A percentile compares a stretch with the other conserved stretches of the same genome.
Conservation (phyloP, 2,113 vertebrate species). For the Lepisosteus oculatus region DNA sequence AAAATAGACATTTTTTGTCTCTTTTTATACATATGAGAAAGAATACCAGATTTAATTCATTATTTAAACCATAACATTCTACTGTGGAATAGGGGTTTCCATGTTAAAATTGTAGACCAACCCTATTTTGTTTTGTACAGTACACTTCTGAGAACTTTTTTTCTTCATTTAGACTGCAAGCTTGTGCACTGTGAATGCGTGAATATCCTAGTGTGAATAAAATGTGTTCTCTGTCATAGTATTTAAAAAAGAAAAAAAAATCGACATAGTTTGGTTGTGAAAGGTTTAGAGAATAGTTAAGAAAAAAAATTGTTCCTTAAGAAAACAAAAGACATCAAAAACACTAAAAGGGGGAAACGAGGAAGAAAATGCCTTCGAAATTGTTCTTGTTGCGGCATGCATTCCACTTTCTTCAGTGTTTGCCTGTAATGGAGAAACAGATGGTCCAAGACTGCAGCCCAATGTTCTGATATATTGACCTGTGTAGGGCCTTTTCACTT, state of each 20-base stretch:
- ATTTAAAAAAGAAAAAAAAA: conserved; percentile 77
- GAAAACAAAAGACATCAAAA: conserved; percentile 24
- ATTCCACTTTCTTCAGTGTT: conserved; percentile 46
- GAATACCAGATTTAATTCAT: conserved; percentile 33
- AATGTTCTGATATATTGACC: conserved; percentile 12
- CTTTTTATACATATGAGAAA: conserved; percentile 27
- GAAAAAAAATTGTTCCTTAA: conserved; percentile 64
- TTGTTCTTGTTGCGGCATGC: conserved; percentile 35
- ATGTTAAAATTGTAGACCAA: conserved; percentile 23
- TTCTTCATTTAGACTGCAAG: conserved; percentile 83
- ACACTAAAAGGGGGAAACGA: conserved; percentile 4
- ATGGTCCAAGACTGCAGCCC: conserved; percentile 25
- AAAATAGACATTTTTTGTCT: conserved; percentile 7
- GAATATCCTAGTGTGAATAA: conserved; percentile 85
- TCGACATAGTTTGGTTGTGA: conserved; percentile 89
- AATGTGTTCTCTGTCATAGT: conserved; percentile 89
- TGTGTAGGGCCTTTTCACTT: conserved; percentile 27
- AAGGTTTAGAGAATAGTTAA: conserved; percentile 83
- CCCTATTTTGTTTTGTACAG: conserved; percentile 50
- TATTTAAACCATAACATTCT: conserved; percentile 38
- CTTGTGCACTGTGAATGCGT: conserved; percentile 98
- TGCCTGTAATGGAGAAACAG: conserved; percentile 35
- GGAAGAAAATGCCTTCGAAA: conserved; percentile 62
- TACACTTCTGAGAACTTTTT: conserved; percentile 50
- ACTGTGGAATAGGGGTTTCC: conserved; percentile 22